These are phyloP conservation scores for Catostylus mosaicus DNA, from an alignment of 30 jellyfish, hydroid and myxozoan species.

Conservation along the genomic window DNA sequence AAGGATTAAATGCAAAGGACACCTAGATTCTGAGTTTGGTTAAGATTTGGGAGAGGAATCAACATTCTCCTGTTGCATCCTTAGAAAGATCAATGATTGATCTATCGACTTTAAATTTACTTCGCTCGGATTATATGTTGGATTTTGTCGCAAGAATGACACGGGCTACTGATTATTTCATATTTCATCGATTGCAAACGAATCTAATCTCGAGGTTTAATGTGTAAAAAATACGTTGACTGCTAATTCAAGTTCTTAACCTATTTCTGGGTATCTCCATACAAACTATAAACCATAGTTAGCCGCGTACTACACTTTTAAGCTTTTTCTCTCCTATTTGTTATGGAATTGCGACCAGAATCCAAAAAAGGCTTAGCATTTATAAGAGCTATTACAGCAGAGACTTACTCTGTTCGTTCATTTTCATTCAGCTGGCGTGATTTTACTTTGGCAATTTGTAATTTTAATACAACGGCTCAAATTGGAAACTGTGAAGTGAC, in stretches of 20 bases:
- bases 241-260: background rate
- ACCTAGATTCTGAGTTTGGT: background rate
- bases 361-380: too few species aligned
- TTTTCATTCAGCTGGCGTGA: too few species aligned
- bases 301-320: too few species aligned
- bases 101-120: background rate
- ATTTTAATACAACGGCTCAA: too few species aligned
- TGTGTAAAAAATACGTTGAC: background rate
- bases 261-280: too few species aligned
- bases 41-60: conserved; percentile 2
- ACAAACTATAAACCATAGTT: too few species aligned
- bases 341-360: too few species aligned
- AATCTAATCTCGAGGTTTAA: background rate
- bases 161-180: background rate
- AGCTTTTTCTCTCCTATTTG: too few species aligned
- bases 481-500: too few species aligned
- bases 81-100: background rate
- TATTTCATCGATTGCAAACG: background rate
- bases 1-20: background rate
- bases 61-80: background rate
- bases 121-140: background rate
- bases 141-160: conserved; percentile 7
- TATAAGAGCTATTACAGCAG: too few species aligned
- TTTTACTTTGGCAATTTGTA: too few species aligned
- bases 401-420: too few species aligned